phyloP scores from a whole-genome alignment of 2,797 vertebrate species.

The Florisuga fusca region DNA sequence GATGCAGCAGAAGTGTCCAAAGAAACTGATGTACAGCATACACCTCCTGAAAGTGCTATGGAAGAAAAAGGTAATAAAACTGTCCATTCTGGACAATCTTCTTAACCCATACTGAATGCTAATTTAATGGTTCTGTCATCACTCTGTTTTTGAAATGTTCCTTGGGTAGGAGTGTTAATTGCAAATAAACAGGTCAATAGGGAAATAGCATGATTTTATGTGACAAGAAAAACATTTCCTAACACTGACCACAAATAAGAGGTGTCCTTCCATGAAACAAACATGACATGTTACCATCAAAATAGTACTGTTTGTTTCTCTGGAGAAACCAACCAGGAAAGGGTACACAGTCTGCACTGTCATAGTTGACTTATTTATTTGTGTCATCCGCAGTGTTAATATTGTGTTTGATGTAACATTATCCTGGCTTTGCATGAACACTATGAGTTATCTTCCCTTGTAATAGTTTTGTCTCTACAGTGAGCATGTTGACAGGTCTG shows the following conservation, averaged over 20 bases:
- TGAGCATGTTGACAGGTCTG: neutral
- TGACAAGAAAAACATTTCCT: neutral
- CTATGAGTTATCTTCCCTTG: neutral
- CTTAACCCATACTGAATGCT: neutral
- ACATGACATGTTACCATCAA: neutral
- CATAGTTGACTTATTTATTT: neutral
- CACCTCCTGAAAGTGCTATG: neutral
- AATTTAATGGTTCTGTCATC: neutral
- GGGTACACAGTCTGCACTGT: neutral
- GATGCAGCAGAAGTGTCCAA: slow-evolving; percentile 40
- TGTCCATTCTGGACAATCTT: neutral
- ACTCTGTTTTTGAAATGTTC: neutral
- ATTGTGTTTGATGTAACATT: neutral
- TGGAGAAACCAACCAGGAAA: neutral
- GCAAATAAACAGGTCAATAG: neutral
- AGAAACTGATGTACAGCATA: neutral
- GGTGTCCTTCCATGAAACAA: neutral
- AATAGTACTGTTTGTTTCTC: neutral
- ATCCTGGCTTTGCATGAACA: neutral
- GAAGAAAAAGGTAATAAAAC: slow-evolving; percentile 73
- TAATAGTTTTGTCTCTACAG: neutral
- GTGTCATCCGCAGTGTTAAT: neutral
- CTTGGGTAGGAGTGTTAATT: neutral
- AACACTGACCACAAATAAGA: neutral
- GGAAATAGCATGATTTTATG: fast-evolving